Percentiles rank a stretch among this genome's conserved stretches.
Evolutionary conservation across 2,113 vertebrate genomes (phyloP).

Genomic region (Eolophus roseicapilla): DNA sequence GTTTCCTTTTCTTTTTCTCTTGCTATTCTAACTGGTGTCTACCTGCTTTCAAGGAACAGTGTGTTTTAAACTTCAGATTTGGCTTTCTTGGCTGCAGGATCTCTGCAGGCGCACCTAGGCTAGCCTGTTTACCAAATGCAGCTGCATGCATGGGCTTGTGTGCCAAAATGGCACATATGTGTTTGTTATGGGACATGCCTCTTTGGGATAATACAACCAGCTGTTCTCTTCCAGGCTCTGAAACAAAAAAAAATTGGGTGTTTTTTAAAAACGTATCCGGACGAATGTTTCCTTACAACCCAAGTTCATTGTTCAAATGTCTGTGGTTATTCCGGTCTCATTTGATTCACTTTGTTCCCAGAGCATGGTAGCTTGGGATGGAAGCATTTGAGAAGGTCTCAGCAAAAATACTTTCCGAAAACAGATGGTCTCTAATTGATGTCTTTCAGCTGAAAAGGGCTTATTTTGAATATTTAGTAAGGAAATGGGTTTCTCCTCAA

Average conservation of each 20-base stretch:
- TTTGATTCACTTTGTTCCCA: conserved; percentile 26
- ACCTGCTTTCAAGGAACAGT: background rate
- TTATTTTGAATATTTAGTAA: background rate
- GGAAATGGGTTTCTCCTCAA: background rate
- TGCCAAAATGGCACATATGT: background rate
- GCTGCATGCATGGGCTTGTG: conserved; percentile 5
- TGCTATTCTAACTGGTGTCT: background rate
- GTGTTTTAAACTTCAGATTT: background rate
- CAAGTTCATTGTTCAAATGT: conserved; percentile 13
- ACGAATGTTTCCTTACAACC: conserved; percentile 8
- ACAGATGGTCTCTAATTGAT: background rate
- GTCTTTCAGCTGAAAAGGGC: background rate
- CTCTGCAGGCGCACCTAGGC: background rate
- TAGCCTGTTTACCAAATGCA: conserved; percentile 34
- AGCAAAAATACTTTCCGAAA: background rate
- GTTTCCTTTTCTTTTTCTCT: background rate
- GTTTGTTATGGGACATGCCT: background rate
- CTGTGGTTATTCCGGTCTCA: background rate
- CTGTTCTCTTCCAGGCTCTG: conserved; percentile 17
- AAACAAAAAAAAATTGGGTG: conserved; percentile 38
- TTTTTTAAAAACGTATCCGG: conserved; percentile 19
- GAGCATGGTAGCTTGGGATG: background rate
- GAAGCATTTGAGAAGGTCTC: background rate
- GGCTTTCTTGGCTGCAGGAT: background rate
- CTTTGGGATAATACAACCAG: background rate